Evolutionary conservation across 2,797 vertebrate genomes (phyloP), one percentile per base, ranked within the genome.

Genomic region (Heliangelus exortis): DNA sequence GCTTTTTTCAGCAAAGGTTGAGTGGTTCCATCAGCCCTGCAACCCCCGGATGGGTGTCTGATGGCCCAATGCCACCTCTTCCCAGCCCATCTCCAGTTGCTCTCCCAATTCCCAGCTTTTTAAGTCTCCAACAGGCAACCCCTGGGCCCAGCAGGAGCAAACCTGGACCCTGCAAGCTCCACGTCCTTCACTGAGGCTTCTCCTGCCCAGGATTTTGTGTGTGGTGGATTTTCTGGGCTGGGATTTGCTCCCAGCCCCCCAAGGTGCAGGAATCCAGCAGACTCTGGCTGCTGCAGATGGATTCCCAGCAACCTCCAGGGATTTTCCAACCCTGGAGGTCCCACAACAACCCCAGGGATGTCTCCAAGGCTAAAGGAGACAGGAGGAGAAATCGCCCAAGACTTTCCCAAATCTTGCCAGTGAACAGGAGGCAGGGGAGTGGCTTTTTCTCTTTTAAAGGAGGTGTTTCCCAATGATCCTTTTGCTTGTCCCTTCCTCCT

Each of bases 171-270:
- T 17, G 55, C 15, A 59, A 31, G 47, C 2, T 20, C 26, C 12
- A 1, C 4, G 10, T 4, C 13, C 43, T 3, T 7, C 5, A 2
- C 39, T 19, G 1, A 15, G 17, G 3, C 55, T n/a, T 33, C 47
- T 25, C 41, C 1, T 0, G 6, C 0, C 71, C 1, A 9, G 31
- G 66, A 12, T 2, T n/a, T 4, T 6, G 7, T 0, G 41, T 1
- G 0, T 0, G n/a, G 47, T 0, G 8, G 34, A 33, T 31, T 20
- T 45, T 26, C 75, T 2, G 10, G 0, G 61, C 19, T 11, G 50
- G 61, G 18, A 22, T 21, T 26, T 14, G 21, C 36, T 13, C 12
- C 62, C 78, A 7, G 72, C n/a, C 5, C 43, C 12, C 2, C 1
- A 3, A 1, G 22, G 33, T 18, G 29, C 74, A 22, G 2, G 4